Evolutionary conservation across 2,113 vertebrate genomes (phyloP), one percentile per base, ranked within the genome.

Genomic region (Pyxicephalus adspersus): DNA sequence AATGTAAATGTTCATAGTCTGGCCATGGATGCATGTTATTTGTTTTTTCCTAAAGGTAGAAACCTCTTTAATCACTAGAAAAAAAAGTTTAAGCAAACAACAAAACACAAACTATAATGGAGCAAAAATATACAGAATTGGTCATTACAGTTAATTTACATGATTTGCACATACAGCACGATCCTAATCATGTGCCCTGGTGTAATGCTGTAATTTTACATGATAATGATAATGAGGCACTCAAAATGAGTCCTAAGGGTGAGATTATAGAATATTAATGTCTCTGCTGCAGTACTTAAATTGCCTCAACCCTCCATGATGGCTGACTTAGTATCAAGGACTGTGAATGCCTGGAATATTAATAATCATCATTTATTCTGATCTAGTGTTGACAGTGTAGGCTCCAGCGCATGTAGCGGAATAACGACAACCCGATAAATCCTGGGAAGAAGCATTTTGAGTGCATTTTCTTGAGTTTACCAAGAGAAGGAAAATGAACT

Each of bases 261-360:
- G 71, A 82, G 71, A 82, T 82, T 75, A 75, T 65, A 58, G 80
- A 75, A 82, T 82, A 75, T 74, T 74, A 82, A 82, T 82, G 64
- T 82, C 63, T 13, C 52, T 58, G 63, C 80, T 82, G 80, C 80
- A 75, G 80, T 82, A 64, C 61, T 75, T 66, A 82, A 66, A 82
- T 73, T 75, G 70, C 80, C 71, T 58, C 70, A n/a, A 82, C 54
- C 70, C 51, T 73, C 71, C 45, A 50, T 75, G 60, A 74, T 82
- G 68, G 51, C 71, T 81, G 80, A 82, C 80, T 82, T 66, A 13
- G 70, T 60, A 82, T 82, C 80, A 50, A 82, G 71, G 52, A 63
- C 80, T 50, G 70, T 25, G 70, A 82, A 75, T 66, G 80, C 66
- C 63, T 75, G 20, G 80, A 82, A 82, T 82, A 82, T 82, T 82